phyloP scores from a whole-genome alignment of 1,140 invertebrate species.

The Chironomus tepperi region DNA sequence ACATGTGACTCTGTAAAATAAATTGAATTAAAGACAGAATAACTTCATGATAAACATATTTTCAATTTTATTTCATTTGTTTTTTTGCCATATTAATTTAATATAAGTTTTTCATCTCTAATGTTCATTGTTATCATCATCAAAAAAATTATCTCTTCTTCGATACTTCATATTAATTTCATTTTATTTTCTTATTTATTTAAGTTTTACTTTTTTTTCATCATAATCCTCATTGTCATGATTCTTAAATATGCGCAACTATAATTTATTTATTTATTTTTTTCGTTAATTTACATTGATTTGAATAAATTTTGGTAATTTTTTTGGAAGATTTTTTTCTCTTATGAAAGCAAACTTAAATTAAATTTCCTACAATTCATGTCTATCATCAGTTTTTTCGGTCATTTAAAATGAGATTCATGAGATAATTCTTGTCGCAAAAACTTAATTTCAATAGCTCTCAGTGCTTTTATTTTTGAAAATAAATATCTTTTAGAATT shows the following conservation, averaged over 20 bases:
- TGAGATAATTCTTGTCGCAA: no score
- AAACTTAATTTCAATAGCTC: no score
- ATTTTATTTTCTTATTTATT: no score
- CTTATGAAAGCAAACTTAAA: background rate
- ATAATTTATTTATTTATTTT: background rate
- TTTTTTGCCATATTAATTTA: slow-evolving; percentile 9
- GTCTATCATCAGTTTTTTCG: background rate
- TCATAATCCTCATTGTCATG: background rate
- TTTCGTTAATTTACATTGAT: background rate
- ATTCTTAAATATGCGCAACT: slow-evolving; percentile 2
- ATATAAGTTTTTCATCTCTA: slow-evolving; percentile 7
- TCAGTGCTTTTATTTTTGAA: background rate
- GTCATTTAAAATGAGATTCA: no score
- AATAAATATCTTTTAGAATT: background rate
- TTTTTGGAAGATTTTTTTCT: slow-evolving; percentile 3
- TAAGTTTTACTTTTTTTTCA: no score
- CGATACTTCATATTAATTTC: background rate
- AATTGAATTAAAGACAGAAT: background rate
- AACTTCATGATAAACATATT: background rate
- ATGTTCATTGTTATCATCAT: background rate
- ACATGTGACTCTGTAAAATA: background rate
- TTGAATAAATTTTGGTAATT: slow-evolving; percentile 10
- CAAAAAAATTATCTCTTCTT: slow-evolving; percentile 5
- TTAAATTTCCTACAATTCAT: background rate
- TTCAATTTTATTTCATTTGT: background rate